phyloP scores from a whole-genome alignment of 2,797 vertebrate genomes.

The Eptatretus atami region DNA sequence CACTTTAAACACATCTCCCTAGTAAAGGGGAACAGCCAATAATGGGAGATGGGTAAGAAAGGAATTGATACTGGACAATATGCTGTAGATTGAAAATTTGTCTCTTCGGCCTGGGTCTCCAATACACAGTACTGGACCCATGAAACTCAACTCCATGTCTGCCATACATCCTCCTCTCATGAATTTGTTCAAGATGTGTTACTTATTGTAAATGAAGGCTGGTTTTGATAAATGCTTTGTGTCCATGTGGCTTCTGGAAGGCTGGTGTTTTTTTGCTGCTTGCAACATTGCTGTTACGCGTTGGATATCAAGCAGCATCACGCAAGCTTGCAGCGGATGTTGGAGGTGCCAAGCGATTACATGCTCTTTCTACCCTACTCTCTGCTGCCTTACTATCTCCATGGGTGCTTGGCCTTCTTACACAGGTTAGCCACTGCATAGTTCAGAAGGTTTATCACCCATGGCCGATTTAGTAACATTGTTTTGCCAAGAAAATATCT shows the following conservation, averaged over 20 bases:
- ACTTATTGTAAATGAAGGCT: neutral
- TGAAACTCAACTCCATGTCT: neutral
- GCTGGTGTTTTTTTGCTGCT: conserved; percentile 74
- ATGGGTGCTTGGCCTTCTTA: conserved; percentile 29
- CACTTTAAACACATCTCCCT: too few relatives aligned
- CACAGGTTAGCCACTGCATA: conserved; percentile 9
- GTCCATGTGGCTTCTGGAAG: conserved; percentile 14
- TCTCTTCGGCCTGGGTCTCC: neutral
- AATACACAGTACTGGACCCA: neutral
- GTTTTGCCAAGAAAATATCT: too few relatives aligned
- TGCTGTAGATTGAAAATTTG: neutral
- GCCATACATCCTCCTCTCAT: too few relatives aligned
- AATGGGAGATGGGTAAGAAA: neutral
- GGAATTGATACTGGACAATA: neutral
- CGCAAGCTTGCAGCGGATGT: conserved; percentile 62
- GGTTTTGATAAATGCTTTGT: neutral
- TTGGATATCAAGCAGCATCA: conserved; percentile 61
- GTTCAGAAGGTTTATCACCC: neutral
- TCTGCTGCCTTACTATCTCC: conserved; percentile 49
- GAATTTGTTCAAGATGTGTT: too few relatives aligned
- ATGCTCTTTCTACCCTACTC: conserved; percentile 58
- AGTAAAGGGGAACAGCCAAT: too few relatives aligned
- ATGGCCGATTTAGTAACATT: neutral
- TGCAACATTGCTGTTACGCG: conserved; percentile 48
- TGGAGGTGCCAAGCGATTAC: conserved; percentile 65